phyloP scores from a whole-genome alignment of 2,888 invertebrate genomes.

The Oligia latruncula region DNA sequence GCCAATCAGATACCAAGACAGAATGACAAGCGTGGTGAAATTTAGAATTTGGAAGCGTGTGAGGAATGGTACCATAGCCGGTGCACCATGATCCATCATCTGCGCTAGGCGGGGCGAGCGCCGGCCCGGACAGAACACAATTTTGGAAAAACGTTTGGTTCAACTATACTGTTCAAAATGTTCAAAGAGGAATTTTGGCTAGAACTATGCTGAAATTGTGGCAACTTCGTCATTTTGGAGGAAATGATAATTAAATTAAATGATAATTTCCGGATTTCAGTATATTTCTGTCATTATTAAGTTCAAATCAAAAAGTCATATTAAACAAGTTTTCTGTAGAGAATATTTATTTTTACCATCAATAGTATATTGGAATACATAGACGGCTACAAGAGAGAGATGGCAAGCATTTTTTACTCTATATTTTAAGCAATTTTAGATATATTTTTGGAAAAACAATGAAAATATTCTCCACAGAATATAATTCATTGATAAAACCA shows the following conservation, averaged over 20 bases:
- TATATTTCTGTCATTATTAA: constrained; percentile 45
- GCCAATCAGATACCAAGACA: constrained; percentile 66
- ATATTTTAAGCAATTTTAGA: background rate
- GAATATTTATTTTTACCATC: constrained; percentile 3
- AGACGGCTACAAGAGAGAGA: background rate
- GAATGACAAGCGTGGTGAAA: constrained; percentile 64
- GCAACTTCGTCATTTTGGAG: background rate
- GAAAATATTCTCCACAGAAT: constrained; percentile 23
- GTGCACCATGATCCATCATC: constrained; percentile 2
- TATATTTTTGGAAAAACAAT: background rate
- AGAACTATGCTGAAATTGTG: constrained; percentile 51
- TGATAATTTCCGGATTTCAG: constrained; percentile 22
- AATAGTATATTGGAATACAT: too few relatives aligned
- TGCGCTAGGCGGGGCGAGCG: constrained; percentile 23
- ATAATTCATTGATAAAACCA: constrained; percentile 33
- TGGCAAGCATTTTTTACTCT: background rate
- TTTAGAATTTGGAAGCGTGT: constrained; percentile 67
- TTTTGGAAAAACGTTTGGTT: constrained; percentile 29
- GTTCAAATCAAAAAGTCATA: constrained; percentile 36
- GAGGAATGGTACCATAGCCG: constrained; percentile 33
- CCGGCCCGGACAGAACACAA: constrained; percentile 31
- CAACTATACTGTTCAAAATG: constrained; percentile 30
- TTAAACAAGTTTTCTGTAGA: constrained; percentile 26
- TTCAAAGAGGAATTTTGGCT: constrained; percentile 16
- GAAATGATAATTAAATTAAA: constrained; percentile 2